Evolutionary conservation across 2,113 vertebrate genomes (phyloP).

Genomic region (Felis chaus): DNA sequence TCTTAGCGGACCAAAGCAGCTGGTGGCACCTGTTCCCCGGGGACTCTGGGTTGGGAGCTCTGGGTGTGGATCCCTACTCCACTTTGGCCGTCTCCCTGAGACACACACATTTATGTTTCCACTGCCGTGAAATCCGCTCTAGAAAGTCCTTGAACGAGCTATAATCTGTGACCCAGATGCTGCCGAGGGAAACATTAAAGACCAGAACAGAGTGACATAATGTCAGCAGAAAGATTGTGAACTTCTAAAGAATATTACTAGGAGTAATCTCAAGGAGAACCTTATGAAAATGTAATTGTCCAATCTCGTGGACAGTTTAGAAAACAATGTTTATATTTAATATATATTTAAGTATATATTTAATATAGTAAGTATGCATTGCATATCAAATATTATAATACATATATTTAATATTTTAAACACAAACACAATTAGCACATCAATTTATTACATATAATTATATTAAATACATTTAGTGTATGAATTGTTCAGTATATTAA

Average conservation of each 20-base stretch:
- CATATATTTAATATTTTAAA: neutral
- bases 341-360: neutral
- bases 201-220: rapidly evolving
- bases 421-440: neutral
- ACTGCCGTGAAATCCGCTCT: neutral
- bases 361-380: neutral
- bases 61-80: rapidly evolving
- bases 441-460: neutral
- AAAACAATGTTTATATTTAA: neutral
- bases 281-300: too few relatives aligned
- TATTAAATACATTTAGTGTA: neutral
- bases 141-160: neutral
- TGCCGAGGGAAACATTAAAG: neutral
- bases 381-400: neutral
- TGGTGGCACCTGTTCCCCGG: rapidly evolving
- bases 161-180: rapidly evolving
- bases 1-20: neutral
- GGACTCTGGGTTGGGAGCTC: rapidly evolving
- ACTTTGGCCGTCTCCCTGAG: too few relatives aligned
- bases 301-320: neutral
- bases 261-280: neutral
- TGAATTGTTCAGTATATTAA: neutral
- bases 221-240: too few relatives aligned
- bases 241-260: neutral
- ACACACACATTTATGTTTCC: too few relatives aligned